Base-by-base conservation (phyloP, 2,113 vertebrate genomes). In the Eublepharis macularius region DNA sequence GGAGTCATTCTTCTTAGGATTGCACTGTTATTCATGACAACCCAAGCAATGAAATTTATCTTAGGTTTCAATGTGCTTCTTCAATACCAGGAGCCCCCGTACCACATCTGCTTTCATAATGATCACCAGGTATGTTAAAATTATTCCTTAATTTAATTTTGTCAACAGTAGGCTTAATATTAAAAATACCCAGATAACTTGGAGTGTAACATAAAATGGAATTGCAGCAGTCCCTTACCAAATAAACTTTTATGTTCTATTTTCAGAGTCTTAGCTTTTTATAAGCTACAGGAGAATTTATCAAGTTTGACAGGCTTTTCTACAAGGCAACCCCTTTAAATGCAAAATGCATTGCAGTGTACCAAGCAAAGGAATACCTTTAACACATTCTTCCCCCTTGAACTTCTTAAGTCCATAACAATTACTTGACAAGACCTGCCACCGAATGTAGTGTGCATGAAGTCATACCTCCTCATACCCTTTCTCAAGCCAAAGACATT, bases 231-330 rank as follows among this genome's bases (percentile, higher is more conserved):
- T 29, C 5, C 72, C 29, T 60, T 80, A 34, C 66, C 24, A 75
- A 80, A 51, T 60, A 79, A 45, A 80, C 49, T 63, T 79, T 78
- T 69, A 80, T 32, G 54, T 75, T 66, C 78, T 81, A 66, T 76
- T 76, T 86, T 54, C 54, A 26, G 70, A 81, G 51, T 1, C 41
- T 83, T 63, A 47, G 47, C 13, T 60, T 78, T 72, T n/a, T 74
- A 79, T 41, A 72, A 21, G 68, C 34, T 79, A 41, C 66, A 83
- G 41, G 43, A 72, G 17, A 49, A 73, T 79, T 79, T 87, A 87
- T 73, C 81, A 87, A 79, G 39, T 73, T 87, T 83, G 78, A 75
- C 57, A 86, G 70, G 70, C 54, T 60, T 57, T 63, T 47, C 41
- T 77, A 57, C 51, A 82, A 82, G 78, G 66, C 41, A 70, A 72